Evolutionary conservation across 2,113 vertebrate genomes (phyloP).

Genomic region (Mustela nigripes): DNA sequence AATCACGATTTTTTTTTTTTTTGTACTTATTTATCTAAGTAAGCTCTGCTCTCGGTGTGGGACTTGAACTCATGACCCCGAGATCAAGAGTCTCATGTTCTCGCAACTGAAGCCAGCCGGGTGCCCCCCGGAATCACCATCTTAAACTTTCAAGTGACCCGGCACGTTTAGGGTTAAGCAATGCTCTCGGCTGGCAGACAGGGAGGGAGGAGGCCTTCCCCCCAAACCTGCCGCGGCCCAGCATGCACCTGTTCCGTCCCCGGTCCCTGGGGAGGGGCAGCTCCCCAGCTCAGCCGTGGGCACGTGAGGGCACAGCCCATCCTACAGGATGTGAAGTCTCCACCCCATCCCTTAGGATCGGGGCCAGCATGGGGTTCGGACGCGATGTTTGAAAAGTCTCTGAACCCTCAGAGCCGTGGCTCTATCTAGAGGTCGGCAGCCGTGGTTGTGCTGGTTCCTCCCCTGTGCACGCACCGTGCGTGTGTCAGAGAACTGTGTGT

Average conservation of each 20-base stretch:
- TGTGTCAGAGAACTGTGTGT: not conserved
- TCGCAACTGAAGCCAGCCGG: not conserved
- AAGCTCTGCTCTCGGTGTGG: not conserved
- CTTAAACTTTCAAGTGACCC: not conserved
- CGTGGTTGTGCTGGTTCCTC: rapidly evolving
- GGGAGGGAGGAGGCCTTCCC: not conserved
- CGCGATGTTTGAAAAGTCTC: not conserved
- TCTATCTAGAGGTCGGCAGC: not conserved
- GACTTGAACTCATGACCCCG: not conserved
- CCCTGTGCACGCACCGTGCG: no score
- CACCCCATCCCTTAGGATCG: not conserved
- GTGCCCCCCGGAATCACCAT: not conserved
- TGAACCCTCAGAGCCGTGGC: not conserved
- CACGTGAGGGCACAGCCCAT: not conserved
- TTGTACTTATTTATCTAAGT: not conserved
- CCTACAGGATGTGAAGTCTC: no score
- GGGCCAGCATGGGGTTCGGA: not conserved
- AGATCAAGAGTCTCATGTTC: not conserved
- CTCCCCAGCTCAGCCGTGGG: not conserved
- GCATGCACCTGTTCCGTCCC: not conserved
- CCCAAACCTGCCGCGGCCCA: not conserved
- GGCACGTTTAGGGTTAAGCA: not conserved
- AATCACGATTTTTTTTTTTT: not conserved
- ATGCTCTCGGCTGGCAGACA: rapidly evolving
- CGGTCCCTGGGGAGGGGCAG: not conserved